Percentiles rank a stretch among this genome's conserved stretches.
These are phyloP conservation scores for Eristalis pertinax DNA, from an alignment of 2,888 invertebrate genomes.

Conservation along the genomic window DNA sequence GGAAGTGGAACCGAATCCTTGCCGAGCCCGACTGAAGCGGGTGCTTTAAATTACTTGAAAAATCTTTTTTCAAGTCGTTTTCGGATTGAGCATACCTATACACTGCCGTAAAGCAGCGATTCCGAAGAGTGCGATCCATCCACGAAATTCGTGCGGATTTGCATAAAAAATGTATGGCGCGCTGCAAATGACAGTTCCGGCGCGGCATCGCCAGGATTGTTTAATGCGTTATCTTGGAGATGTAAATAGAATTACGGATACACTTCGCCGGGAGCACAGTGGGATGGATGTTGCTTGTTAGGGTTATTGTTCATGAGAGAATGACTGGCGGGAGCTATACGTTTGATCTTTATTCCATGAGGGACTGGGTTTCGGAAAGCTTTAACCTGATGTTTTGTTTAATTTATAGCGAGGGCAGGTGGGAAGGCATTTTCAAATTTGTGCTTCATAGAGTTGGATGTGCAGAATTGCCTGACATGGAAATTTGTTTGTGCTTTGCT, in stretches of 20 bases:
- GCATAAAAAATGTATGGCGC: conserved; percentile 37
- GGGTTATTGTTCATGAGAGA: background rate
- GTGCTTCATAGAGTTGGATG: background rate
- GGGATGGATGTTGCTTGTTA: background rate
- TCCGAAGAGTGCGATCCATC: conserved; percentile 12
- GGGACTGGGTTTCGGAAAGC: background rate
- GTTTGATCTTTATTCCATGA: background rate
- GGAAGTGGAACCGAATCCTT: background rate
- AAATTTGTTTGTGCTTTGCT: background rate
- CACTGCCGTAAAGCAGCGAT: conserved; percentile 3
- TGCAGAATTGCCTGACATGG: background rate
- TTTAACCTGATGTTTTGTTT: background rate
- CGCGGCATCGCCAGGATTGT: conserved; percentile 38
- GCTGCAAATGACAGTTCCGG: conserved; percentile 49
- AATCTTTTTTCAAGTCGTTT: conserved; percentile 49
- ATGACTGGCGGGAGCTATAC: background rate
- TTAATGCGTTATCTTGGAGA: conserved; percentile 46
- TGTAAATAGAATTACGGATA: conserved; percentile 54
- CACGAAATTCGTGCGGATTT: conserved; percentile 26
- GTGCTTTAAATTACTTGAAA: conserved; percentile 50
- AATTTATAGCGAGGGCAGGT: background rate
- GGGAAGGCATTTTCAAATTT: background rate
- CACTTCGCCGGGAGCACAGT: background rate
- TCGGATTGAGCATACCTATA: conserved; percentile 36
- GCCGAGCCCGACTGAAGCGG: background rate